Evolutionary conservation across 2,888 invertebrate species (phyloP), one percentile per base, ranked within the genome.

Genomic region (Hipparchia semele): DNA sequence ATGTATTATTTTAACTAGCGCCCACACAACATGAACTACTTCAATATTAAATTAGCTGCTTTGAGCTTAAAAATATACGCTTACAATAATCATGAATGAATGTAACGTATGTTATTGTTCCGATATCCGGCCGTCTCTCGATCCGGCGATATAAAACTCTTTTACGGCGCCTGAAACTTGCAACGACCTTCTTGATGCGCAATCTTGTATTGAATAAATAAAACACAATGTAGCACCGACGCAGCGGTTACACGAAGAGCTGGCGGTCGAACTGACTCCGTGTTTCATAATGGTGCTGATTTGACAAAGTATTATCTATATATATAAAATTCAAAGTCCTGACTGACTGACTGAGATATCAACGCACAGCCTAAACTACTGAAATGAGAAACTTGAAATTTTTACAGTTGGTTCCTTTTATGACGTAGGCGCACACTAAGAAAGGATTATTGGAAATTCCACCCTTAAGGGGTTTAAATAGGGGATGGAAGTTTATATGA

Each of bases 131-230:
- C 68, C 13, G 68, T 58, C 23, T 33, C 68, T 58, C 46, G 2
- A 13, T 49, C 68, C 68, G n/a, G 68, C 56, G 45, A 8, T 54
- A 68, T 46, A 58, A 59, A 65, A n/a, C 46, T 13, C 33, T 46
- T 54, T 58, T 33, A 66, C 39, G 39, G 13, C 58, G 9, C 49
- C 23, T 58, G 23, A 49, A 59, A 9, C 8, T 51, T 49, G 12
- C 54, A 1, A 51, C 66, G 71, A 68, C 58, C 64, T 64, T 58
- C 58, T 7, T 8, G 56, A 33, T 9, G 66, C 13, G 54, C 64
- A 49, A 49, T 49, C 49, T 49, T 49, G 64, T 49, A 23, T 23
- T 64, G 64, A 64, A 64, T 64, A 64, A 64, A 13, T 64, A 64
- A 62, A 62, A 64, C 23, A 64, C 64, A 49, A 64, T 64, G 64